Conservation (phyloP, 1,140 invertebrate genomes). For the Mizuhopecten yessoensis region DNA sequence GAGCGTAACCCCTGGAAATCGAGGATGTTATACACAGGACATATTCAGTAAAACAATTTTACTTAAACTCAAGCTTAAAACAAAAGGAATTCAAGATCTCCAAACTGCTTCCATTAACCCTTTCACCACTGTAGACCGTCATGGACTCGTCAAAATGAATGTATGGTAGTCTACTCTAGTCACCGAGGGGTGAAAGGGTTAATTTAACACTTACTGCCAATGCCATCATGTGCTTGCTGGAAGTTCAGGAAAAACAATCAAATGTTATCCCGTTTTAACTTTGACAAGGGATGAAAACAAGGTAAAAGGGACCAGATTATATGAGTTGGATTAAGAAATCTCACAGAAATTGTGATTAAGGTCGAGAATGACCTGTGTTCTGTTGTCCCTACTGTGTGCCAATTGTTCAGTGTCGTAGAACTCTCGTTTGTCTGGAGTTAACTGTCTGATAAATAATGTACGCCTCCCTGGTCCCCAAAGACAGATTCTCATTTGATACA, state of each 20-base stretch:
- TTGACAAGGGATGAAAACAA: too few relatives aligned
- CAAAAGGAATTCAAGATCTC: background rate
- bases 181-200: too few relatives aligned
- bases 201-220: too few relatives aligned
- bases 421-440: background rate
- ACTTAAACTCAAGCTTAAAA: too few relatives aligned
- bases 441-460: constrained; percentile 29
- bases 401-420: background rate
- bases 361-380: background rate
- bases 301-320: background rate
- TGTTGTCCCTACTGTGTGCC: background rate
- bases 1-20: too few relatives aligned
- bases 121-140: too few relatives aligned
- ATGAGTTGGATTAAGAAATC: background rate
- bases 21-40: background rate
- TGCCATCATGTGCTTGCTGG: too few relatives aligned
- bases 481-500: background rate
- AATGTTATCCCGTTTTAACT: background rate
- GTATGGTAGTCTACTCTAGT: too few relatives aligned
- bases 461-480: background rate
- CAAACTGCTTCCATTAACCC: background rate
- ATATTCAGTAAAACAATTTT: too few relatives aligned
- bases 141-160: too few relatives aligned
- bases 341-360: background rate
- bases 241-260: background rate